Conservation (phyloP, 2,797 vertebrate genomes). For the Limosa lapponica region DNA sequence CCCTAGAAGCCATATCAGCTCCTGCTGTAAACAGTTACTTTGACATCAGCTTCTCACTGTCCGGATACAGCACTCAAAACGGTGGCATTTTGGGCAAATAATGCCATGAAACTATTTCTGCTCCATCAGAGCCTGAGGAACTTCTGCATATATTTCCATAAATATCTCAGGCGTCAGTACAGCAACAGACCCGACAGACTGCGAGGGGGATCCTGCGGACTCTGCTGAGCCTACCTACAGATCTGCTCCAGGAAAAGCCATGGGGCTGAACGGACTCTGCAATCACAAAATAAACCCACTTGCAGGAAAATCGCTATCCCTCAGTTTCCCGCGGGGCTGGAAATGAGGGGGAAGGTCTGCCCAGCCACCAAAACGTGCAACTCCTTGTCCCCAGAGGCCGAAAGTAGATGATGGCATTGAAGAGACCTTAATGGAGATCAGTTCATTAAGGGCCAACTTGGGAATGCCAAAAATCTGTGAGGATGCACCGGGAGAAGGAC, state of each 20-base stretch:
- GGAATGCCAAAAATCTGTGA: not conserved
- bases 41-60: constrained; percentile 45
- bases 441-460: not conserved
- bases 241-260: not conserved
- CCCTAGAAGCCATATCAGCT: constrained; percentile 34
- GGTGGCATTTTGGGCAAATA: constrained; percentile 27
- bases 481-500: not conserved
- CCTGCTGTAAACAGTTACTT: not conserved
- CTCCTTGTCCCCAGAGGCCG: too few species aligned
- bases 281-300: not conserved
- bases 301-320: accelerated
- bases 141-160: constrained; percentile 61
- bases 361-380: not conserved
- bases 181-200: not conserved
- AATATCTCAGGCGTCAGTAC: not conserved
- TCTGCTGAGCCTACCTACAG: not conserved
- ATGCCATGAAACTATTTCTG: constrained; percentile 45
- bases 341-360: not conserved
- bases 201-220: constrained; percentile 20
- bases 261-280: not conserved
- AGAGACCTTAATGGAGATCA: not conserved
- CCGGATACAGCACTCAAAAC: not conserved
- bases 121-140: constrained; percentile 55
- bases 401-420: not conserved
- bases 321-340: not conserved